Base-by-base conservation (phyloP, 2,888 invertebrate species). In the Campopleginae sp. region DNA sequence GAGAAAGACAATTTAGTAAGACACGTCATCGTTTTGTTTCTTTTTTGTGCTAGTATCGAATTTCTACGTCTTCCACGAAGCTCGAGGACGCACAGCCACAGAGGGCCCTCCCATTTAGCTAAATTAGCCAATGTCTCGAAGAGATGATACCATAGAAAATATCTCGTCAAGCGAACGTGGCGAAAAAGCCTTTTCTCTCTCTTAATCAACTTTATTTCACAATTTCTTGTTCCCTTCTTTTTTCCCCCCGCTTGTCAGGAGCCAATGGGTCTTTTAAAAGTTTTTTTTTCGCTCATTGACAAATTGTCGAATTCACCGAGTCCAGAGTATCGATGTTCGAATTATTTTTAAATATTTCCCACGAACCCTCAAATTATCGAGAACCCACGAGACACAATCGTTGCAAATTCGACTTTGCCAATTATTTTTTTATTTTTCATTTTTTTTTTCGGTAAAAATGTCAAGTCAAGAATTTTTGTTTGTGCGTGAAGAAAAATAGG, bases 1-100 rank as follows among this genome's bases (percentile, higher is more conserved):
- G 33, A 76, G 48, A 65, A 61, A 46, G 33, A 65, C 65, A 48
- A 63, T 48, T 76, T 17, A 51, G 51, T 27, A 48, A 38, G 51
- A 51, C 51, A 51, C 38, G 66, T 58, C n/a, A 42, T n/a, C 19
- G 61, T 75, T 44, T 61, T 31, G 0, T 42, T 27, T 8, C 8
- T 19, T 44, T 17, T 31, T 70, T 79, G 12, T 3, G 2, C 54
- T n/a, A 51, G 54, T 74, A 74, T 74, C 58, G 74, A 66, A 80
- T 74, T 72, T 80, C 74, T 74, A 74, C 54, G 65, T 54, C 72
- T 65, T 80, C 80, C 38, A 6, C 51, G 12, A 63, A 61, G 46
- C 61, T 27, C 14, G 48, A 79, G 42, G 54, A n/a, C 27, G n/a
- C 17, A 48, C 19, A 23, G 23, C 42, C 38, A 66, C 17, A 12